Evolutionary conservation across 1,140 invertebrate genomes (phyloP), one percentile per base, ranked within the genome.

Genomic region (Drosophila willistoni): DNA sequence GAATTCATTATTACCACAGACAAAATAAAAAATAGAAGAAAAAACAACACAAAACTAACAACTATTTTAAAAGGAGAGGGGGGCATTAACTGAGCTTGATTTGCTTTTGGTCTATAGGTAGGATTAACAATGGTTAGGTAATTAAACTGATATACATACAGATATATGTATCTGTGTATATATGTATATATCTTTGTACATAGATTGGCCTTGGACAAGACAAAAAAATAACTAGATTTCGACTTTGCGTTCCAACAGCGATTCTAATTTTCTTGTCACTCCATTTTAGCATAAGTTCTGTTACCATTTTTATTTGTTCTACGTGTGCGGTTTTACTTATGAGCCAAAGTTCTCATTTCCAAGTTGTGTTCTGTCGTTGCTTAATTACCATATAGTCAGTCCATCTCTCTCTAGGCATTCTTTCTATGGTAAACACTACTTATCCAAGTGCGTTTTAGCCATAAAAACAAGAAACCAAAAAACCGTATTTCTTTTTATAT

Each of bases 91-190:
- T 51, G 44, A 33, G 17, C 33, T 59, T 72, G 73, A 73, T 79
- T 73, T 77, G 65, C 44, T 64, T 64, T 76, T 66, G 66, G 73
- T 22, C 44, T 51, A 51, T 51, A 22, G 44, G 39, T 79, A 89
- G 84, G 84, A 89, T 90, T 89, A 89, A 89, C 84, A 89, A 89
- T 89, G 68, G 69, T 81, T 60, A 76, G 84, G 81, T 87, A 89
- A 89, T 89, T 89, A 89, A 89, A 85, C 85, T 64, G 81, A 74
- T 89, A 82, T 73, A 51, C 6, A 12, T 51, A 22, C 12, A 17
- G 22, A 3, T 12, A 17, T 0, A 19, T 47, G 19, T 13, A 19
- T 47, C 7, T 47, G 7, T 19, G 7, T 44, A 19, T 4, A 5
- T 17, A 51, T 22, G 17, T 51, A 47, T 19, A 1, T 47, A 47